A percentile compares a stretch with the other conserved stretches of the same genome.
phyloP scores from a whole-genome alignment of 2,797 vertebrate species.

The Morus bassanus region DNA sequence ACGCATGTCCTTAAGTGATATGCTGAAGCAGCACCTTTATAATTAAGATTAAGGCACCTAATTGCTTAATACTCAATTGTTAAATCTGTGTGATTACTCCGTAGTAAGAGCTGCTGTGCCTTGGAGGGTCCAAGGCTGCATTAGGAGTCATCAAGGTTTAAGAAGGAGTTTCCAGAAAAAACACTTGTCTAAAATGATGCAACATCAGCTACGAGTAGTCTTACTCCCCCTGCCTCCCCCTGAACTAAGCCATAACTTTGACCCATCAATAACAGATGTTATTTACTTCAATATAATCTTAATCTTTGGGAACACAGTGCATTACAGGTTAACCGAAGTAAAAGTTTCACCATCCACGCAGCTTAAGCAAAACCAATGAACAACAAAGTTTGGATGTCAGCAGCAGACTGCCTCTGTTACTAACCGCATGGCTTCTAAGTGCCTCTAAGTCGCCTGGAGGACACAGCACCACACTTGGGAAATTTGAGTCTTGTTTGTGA shows the following conservation, averaged over 20 bases:
- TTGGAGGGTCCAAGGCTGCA: not conserved
- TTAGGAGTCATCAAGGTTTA: not conserved
- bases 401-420: not conserved
- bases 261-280: not conserved
- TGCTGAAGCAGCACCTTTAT: not conserved
- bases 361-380: not conserved
- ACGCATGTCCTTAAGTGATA: not conserved
- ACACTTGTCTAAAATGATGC: not conserved
- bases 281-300: not conserved
- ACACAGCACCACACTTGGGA: not conserved
- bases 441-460: not conserved
- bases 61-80: not conserved
- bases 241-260: not conserved
- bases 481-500: not conserved
- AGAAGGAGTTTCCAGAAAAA: not conserved
- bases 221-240: not conserved
- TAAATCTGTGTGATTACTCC: not conserved
- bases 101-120: not conserved
- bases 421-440: rapidly evolving
- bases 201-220: not conserved
- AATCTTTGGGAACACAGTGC: not conserved
- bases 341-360: not conserved
- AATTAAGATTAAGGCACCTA: not conserved
- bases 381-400: not conserved
- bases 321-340: not conserved